These are phyloP conservation scores for Drosophila bocki DNA, from an alignment of 1,140 invertebrate species.

Conservation along the genomic window DNA sequence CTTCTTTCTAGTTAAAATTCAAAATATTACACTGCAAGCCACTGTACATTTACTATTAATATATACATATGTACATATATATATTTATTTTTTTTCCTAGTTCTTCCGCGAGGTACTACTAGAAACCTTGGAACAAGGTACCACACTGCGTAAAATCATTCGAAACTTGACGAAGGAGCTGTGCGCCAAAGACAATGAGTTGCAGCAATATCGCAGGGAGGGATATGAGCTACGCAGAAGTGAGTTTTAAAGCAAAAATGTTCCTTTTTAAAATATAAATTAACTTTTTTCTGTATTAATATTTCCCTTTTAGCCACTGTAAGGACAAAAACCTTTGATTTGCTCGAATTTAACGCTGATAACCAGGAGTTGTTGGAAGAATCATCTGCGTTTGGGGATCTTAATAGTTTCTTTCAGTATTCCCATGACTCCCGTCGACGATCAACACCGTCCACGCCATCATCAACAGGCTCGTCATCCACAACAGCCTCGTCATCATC, in stretches of 20 bases:
- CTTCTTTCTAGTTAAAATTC: no score
- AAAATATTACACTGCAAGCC: no score
- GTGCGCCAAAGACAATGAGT: slow-evolving; percentile 69
- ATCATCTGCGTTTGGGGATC: slow-evolving; percentile 8
- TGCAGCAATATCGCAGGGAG: slow-evolving; percentile 66
- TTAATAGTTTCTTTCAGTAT: no score
- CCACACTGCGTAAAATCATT: slow-evolving; percentile 5
- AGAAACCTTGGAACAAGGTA: not conserved
- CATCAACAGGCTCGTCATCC: not conserved
- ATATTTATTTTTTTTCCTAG: slow-evolving; percentile 20
- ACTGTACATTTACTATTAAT: no score
- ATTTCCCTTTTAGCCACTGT: slow-evolving; percentile 49
- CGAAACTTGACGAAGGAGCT: slow-evolving; percentile 12
- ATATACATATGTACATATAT: not conserved
- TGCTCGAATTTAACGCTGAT: slow-evolving; percentile 26
- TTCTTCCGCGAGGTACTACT: slow-evolving; percentile 28
- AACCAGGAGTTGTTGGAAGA: slow-evolving; percentile 24
- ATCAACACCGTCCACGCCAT: not conserved
- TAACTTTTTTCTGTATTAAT: not conserved
- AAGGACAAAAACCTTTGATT: slow-evolving; percentile 56
- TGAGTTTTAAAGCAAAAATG: slow-evolving; percentile 19
- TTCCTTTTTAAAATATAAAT: no score
- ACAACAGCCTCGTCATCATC: not conserved
- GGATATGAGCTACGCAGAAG: slow-evolving; percentile 57
- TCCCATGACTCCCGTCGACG: no score